Base-by-base conservation (phyloP, 2,888 invertebrate genomes). In the Drosophila stalkeri region DNA sequence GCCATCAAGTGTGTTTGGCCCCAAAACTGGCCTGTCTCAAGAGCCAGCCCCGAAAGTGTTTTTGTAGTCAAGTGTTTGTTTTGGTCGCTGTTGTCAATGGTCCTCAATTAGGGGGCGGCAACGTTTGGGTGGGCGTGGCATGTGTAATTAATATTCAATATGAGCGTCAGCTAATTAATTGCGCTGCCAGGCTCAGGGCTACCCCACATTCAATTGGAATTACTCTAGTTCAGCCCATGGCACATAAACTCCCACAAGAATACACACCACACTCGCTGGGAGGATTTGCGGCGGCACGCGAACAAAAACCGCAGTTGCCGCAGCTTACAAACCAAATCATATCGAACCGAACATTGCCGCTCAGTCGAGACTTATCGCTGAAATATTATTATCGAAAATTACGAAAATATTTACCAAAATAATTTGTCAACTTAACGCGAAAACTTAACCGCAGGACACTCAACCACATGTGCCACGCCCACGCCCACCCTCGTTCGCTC, bases 401-500 rank as follows among this genome's bases (percentile, higher is more conserved):
- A 86, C 81, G 82, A 82, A 87, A 89, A 89, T 89, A 88, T 88
- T 87, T 87, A 87, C 84, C 80, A 75, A 87, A 89, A 89, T 81
- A 87, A 89, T 89, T 89, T 87, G 89, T 89, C 88, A 89, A 87
- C 83, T 80, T 86, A 81, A 80, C 87, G 80, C 81, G 83, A 74
- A 80, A 77, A 73, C 78, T 78, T 64, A 64, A 76, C 82, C 87
- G 64, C 79, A 72, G 60, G 27, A 68, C 55, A 23, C 54, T 41
- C 41, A 43, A 35, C 60, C 67, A 55, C 43, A 61, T 62, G 49
- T 66, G 51, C 27, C 59, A 11, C 46, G 51, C 14, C 27, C 59
- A 11, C 46, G 51, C 14, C 62, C 23, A 31, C 11, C 5, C 49
- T 69, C 16, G 4, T 9, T n/a, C 68, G 68, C 68, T 65, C 65